A percentile compares a stretch with the other conserved stretches of the same genome.
phyloP scores from a whole-genome alignment of 2,888 invertebrate genomes.

The Neoaliturus tenellus region DNA sequence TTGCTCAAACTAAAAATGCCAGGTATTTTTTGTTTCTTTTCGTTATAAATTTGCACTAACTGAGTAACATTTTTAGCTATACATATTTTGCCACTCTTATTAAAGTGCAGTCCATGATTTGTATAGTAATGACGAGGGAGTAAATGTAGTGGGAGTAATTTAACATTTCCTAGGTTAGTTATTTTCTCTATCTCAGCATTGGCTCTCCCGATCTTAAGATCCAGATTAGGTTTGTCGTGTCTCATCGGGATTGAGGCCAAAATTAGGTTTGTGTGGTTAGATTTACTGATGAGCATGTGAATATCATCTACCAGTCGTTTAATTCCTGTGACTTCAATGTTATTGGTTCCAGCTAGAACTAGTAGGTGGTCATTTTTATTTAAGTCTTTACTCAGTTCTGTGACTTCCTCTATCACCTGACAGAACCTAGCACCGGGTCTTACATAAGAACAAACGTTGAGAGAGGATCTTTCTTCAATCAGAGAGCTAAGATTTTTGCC shows the following conservation, averaged over 20 bases:
- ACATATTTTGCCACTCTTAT: background rate
- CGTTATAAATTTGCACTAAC: no score
- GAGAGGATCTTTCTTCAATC: background rate
- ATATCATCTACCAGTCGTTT: background rate
- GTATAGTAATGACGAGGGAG: background rate
- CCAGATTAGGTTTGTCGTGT: background rate
- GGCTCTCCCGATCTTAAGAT: background rate
- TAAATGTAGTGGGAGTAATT: background rate
- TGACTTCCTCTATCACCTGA: background rate
- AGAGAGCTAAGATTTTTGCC: background rate
- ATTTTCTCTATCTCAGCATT: background rate
- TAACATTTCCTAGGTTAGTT: no score
- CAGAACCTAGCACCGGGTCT: background rate
- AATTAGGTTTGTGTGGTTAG: background rate
- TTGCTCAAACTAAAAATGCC: no score
- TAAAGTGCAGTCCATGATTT: background rate
- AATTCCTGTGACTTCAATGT: background rate
- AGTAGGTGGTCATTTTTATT: background rate
- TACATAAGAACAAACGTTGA: background rate
- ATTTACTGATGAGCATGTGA: background rate
- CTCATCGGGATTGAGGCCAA: background rate
- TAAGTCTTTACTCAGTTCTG: background rate
- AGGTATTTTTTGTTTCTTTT: no score
- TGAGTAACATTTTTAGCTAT: background rate
- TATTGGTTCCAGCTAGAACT: conserved; percentile 9